A percentile compares a stretch with the other conserved stretches of the same genome.
phyloP scores from a whole-genome alignment of 2,888 invertebrate species.

The Galeopsomyia nigrocyanea region DNA sequence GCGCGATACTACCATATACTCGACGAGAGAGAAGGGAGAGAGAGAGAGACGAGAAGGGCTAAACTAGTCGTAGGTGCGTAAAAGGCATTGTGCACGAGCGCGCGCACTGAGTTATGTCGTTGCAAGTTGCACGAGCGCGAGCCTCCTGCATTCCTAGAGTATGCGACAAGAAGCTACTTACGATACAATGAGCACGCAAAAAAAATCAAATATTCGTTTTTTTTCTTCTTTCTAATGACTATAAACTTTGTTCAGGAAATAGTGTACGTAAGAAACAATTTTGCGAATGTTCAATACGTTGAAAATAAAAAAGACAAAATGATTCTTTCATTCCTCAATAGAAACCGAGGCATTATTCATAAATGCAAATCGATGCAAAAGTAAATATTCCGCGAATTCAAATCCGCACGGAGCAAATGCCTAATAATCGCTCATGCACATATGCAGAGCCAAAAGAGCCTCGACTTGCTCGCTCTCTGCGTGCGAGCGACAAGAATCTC shows the following conservation, averaged over 20 bases:
- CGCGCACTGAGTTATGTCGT: constrained; percentile 23
- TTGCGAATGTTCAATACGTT: neutral
- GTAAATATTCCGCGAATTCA: too few relatives aligned
- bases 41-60: constrained; percentile 4
- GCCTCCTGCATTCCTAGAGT: neutral
- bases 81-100: constrained; percentile 30
- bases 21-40: neutral
- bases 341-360: constrained; percentile 51
- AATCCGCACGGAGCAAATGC: too few relatives aligned
- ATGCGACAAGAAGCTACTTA: too few relatives aligned
- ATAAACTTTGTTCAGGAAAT: too few relatives aligned
- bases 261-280: too few relatives aligned
- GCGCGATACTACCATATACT: constrained; percentile 14
- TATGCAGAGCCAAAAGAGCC: too few relatives aligned
- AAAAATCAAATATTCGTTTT: neutral
- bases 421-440: too few relatives aligned
- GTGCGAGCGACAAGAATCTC: constrained; percentile 14
- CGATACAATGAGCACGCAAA: neutral
- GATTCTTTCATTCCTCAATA: constrained; percentile 56
- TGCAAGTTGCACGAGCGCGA: constrained; percentile 3
- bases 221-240: too few relatives aligned
- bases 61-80: constrained; percentile 23
- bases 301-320: constrained; percentile 30
- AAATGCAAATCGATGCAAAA: too few relatives aligned
- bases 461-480: too few relatives aligned